Base-by-base conservation (phyloP, 2,113 vertebrate genomes). In the Carassius auratus region DNA sequence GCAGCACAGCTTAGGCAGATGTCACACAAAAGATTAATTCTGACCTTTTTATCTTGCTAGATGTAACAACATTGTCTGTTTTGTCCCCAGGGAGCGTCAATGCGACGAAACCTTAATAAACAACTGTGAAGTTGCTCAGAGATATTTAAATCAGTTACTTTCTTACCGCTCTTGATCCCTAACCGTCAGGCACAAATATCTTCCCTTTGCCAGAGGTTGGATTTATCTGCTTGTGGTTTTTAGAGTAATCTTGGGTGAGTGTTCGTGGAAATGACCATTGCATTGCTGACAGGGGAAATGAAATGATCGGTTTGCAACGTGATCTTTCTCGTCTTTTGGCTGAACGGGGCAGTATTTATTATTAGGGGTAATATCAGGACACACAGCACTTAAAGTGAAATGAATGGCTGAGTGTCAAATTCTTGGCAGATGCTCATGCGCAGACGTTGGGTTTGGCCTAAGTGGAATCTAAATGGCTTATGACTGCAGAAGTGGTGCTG, bases 341-440 rank as follows among this genome's bases (percentile, higher is more conserved):
- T 91, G 83, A 89, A 89, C 79, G 84, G 85, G n/a, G 3, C 57
- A 45, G 77, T 87, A 91, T 93, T 91, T 85, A 92, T 93, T 90
- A 91, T 88, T 86, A 83, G 87, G 81, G 66, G 89, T 91, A 92
- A 91, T 91, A 71, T 21, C 68, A 61, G 87, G 89, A 92, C 87
- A 90, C 85, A 71, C 88, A 55, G 89, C 86, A 90, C 91, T 92
- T 92, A 88, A 85, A 90, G 79, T 89, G 23, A 91, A 90, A 92
- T 90, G 87, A 90, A 92, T 88, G 87, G 36, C 55, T 73, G 71
- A 88, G 90, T 88, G 69, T 88, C 89, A 57, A 36, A 45, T 50
- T 89, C 85, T 90, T 92, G 91, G 88, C 90, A 88, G 85, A 84
- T 73, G 14, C 6, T 42, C 14, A 61, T 90, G 89, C 80, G 71